phyloP scores from a whole-genome alignment of 2,113 vertebrate species.

The Symphodus melops region DNA sequence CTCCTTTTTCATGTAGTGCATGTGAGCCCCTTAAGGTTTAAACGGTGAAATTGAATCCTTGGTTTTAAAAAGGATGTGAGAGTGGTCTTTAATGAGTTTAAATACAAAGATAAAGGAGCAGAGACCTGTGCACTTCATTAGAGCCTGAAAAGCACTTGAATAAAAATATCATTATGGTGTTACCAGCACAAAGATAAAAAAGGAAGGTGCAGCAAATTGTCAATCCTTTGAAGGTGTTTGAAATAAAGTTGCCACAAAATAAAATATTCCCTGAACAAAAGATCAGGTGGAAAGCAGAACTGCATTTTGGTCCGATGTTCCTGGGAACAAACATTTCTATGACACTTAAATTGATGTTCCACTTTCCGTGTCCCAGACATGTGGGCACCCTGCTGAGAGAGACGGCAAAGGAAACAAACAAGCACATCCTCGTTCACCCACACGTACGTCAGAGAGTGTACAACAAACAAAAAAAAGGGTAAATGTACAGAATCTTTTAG shows the following conservation, averaged over 20 bases:
- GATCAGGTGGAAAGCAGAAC: constrained; percentile 21
- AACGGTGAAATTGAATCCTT: constrained; percentile 14
- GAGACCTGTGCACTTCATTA: neutral
- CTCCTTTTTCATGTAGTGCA: constrained; percentile 34
- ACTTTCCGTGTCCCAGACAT: constrained; percentile 50
- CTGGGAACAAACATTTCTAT: constrained; percentile 62
- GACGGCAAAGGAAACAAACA: constrained; percentile 64
- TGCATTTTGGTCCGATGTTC: constrained; percentile 43
- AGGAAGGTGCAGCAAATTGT: constrained; percentile 16
- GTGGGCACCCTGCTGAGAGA: constrained; percentile 60
- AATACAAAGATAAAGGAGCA: neutral
- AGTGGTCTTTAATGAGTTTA: neutral
- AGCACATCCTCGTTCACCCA: constrained; percentile 8
- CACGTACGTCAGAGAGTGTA: neutral
- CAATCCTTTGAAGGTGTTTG: constrained; percentile 52
- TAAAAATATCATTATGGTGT: neutral
- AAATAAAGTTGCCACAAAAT: constrained; percentile 53
- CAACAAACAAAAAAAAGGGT: neutral
- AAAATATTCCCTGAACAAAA: constrained; percentile 40
- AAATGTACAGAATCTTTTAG: constrained; percentile 5
- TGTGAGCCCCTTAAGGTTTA: constrained; percentile 17
- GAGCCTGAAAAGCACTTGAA: neutral
- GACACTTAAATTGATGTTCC: constrained; percentile 70
- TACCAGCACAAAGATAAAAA: neutral
- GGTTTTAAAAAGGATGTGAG: neutral